Conservation (phyloP, 2,797 vertebrate species). For the Schizothorax lantsangensis region DNA sequence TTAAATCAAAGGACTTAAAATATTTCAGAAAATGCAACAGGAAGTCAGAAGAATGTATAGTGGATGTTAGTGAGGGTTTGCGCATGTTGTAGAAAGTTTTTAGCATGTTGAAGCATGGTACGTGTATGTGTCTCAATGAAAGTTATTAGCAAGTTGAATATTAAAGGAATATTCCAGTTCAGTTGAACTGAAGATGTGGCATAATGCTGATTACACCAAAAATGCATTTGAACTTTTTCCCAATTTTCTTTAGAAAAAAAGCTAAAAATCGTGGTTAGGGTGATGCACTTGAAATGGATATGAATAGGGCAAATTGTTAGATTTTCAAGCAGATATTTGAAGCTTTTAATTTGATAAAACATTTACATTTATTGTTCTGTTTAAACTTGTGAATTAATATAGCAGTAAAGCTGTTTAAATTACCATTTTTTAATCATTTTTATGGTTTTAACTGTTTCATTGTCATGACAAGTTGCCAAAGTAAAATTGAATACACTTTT, state of each 20-base stretch:
- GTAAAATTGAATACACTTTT: not conserved
- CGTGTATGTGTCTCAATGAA: slow-evolving; percentile 40
- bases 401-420: not conserved
- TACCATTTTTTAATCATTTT: not conserved
- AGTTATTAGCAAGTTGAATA: not conserved
- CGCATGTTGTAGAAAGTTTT: slow-evolving; percentile 66
- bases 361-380: not conserved
- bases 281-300: not conserved
- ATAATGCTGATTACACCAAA: not conserved
- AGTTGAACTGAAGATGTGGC: not conserved
- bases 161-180: slow-evolving; percentile 14
- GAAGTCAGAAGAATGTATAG: slow-evolving; percentile 62
- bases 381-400: not conserved
- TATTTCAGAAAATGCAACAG: slow-evolving; percentile 1
- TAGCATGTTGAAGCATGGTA: slow-evolving; percentile 65
- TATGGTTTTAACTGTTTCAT: not conserved
- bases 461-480: not conserved
- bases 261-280: fast-evolving
- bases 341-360: not conserved
- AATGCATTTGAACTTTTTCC: not conserved
- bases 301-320: not conserved
- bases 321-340: not conserved
- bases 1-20: not conserved
- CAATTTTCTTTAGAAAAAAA: not conserved
- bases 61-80: slow-evolving; percentile 62